These are phyloP conservation scores for Philaethria dido DNA, from an alignment of 2,888 invertebrate species.

Conservation along the genomic window DNA sequence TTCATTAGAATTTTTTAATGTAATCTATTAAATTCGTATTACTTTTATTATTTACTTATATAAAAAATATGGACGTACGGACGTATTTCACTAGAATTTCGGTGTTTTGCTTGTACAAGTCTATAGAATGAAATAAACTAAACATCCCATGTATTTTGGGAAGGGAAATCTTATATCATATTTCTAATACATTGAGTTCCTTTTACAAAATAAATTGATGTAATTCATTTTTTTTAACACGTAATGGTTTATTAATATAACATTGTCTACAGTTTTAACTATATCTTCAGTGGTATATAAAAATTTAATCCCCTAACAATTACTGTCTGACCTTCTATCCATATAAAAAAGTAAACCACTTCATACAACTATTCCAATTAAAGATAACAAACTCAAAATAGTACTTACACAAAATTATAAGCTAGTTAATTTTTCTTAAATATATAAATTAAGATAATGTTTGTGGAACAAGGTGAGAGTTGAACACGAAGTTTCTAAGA, in stretches of 20 bases:
- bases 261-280: too few relatives aligned
- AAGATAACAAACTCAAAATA: constrained; percentile 22
- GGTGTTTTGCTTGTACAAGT: background rate
- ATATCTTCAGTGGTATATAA: too few relatives aligned
- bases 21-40: too few relatives aligned
- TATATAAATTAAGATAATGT: constrained; percentile 40
- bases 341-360: constrained; percentile 23
- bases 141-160: constrained; percentile 28
- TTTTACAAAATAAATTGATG: background rate
- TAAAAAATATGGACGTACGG: background rate
- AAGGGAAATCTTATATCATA: constrained; percentile 29
- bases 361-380: constrained; percentile 26
- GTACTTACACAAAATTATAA: constrained; percentile 29
- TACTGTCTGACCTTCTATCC: constrained; percentile 28
- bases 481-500: constrained; percentile 37
- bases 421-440: constrained; percentile 35
- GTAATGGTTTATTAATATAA: too few relatives aligned
- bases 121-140: constrained; percentile 22
- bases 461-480: constrained; percentile 45
- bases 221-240: too few relatives aligned
- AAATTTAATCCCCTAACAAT: background rate
- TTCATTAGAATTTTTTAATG: too few relatives aligned
- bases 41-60: background rate
- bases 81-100: background rate
- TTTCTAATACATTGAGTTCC: constrained; percentile 22